These are phyloP conservation scores for Stercorarius parasiticus DNA, from an alignment of 2,113 vertebrate genomes.

Conservation along the genomic window DNA sequence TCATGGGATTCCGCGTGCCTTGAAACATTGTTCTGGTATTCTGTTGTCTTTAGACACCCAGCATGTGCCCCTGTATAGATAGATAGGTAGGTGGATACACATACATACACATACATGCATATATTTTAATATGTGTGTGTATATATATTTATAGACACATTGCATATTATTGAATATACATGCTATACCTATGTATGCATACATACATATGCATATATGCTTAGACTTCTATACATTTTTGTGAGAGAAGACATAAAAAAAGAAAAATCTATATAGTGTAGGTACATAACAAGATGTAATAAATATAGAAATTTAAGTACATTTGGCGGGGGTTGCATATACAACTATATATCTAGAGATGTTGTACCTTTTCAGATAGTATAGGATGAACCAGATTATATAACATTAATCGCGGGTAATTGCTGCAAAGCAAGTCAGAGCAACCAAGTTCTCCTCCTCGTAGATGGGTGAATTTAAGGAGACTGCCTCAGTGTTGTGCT, in stretches of 20 bases:
- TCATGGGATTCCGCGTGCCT: not conserved
- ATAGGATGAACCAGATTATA: not conserved
- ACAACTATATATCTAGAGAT: not conserved
- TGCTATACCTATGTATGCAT: not conserved
- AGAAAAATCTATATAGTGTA: not conserved
- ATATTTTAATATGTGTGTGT: not conserved
- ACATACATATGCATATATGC: not conserved
- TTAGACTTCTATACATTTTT: not conserved
- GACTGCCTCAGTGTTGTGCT: rapidly evolving
- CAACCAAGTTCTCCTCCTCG: not conserved
- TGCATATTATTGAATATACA: not conserved
- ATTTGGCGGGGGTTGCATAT: not conserved
- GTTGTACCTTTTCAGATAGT: not conserved
- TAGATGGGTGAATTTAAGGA: not conserved
- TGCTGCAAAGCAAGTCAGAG: not conserved
- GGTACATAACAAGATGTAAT: not conserved
- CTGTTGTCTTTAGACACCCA: not conserved
- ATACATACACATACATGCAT: not conserved
- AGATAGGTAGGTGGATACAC: not conserved
- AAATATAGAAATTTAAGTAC: not conserved
- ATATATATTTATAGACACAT: not conserved
- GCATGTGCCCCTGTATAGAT: not conserved
- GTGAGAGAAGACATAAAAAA: not conserved
- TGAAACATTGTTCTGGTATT: not conserved
- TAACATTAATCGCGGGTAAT: not conserved